These are phyloP conservation scores for Chrysogorgia sp. DNA, from an alignment of 92 coral and sea anemone genomes.

Conservation along the genomic window DNA sequence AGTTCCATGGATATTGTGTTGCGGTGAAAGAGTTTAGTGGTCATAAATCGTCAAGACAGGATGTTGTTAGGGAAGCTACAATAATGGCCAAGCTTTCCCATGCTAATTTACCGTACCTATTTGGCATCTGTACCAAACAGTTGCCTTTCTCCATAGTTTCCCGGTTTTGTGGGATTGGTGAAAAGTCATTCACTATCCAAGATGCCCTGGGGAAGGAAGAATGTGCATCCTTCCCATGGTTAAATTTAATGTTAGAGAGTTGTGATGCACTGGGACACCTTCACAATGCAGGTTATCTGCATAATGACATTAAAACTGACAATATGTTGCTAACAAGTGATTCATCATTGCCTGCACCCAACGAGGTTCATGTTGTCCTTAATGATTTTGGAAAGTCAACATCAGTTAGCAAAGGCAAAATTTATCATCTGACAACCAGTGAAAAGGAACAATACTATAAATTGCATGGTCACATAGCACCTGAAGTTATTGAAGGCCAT, in stretches of 20 bases:
- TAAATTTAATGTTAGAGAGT: background rate
- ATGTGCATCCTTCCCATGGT: conserved; percentile 22
- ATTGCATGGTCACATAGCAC: no score
- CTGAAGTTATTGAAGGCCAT: no score
- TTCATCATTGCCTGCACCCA: background rate
- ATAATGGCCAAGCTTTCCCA: conserved; percentile 15
- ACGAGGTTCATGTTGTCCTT: background rate
- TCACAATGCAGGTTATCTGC: conserved; percentile 21
- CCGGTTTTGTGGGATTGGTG: no score
- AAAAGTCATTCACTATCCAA: conserved; percentile 6
- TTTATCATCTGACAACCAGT: background rate
- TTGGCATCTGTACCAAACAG: conserved; percentile 27
- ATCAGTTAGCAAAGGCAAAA: background rate
- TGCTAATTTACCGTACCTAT: conserved; percentile 20
- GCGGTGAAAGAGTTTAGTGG: conserved; percentile 24
- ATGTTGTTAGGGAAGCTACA: conserved; percentile 20
- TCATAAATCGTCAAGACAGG: background rate
- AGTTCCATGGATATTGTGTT: conserved; percentile 21
- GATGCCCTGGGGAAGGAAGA: conserved; percentile 3
- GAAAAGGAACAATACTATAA: conserved; percentile 16
- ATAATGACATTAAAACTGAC: conserved; percentile 39
- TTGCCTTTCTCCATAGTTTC: conserved; percentile 19
- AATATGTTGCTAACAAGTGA: conserved; percentile 23
- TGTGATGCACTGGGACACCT: conserved; percentile 1
- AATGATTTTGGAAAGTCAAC: conserved; percentile 40